Base-by-base conservation (phyloP, 2,888 invertebrate species). In the Gerris lacustris region DNA sequence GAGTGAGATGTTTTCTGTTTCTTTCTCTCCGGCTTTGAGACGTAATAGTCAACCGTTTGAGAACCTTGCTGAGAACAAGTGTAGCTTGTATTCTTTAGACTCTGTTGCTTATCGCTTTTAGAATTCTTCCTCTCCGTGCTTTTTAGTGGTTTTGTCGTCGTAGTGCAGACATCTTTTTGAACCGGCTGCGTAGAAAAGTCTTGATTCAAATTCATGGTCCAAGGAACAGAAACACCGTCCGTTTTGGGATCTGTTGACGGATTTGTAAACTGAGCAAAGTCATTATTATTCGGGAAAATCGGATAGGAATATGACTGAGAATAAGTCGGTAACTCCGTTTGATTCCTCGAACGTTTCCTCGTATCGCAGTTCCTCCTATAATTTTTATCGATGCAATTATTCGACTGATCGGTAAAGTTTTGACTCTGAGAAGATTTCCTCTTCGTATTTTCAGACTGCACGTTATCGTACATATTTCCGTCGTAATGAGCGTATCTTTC, bases 1-100 rank as follows among this genome's bases (percentile, higher is more conserved):
- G 62, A 63, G 62, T 70, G 73, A 63, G 69, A 45, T 31, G 71
- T 66, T 62, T 72, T 72, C 11, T 18, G 64, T 45, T 71, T 73
- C n/a, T 72, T 74, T 11, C 66, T 17, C 43, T 72, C 70, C 11
- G 68, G 31, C 44, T 73, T 71, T 45, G 44, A 15, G 6, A 45
- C 67, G 7, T 64, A 70, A 67, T 44, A 44, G 9, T 67, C 9
- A 18, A 31, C 63, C 5, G n/a, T 67, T 17, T 45, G 44, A 5
- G 31, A 15, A 66, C 5, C 43, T 44, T 31, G 31, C 44, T 67
- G 67, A 43, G 15, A 9, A 31, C n/a, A 67, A 31, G 44, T 43
- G 43, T 43, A 67, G 45, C 31, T 67, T 9, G 15, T 9, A 67
- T 45, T 67, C 17, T 67, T 67, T 2, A 17, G 18, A 43, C 9